Conservation (phyloP, 1,140 invertebrate genomes). For the Meloidogyne exigua region DNA sequence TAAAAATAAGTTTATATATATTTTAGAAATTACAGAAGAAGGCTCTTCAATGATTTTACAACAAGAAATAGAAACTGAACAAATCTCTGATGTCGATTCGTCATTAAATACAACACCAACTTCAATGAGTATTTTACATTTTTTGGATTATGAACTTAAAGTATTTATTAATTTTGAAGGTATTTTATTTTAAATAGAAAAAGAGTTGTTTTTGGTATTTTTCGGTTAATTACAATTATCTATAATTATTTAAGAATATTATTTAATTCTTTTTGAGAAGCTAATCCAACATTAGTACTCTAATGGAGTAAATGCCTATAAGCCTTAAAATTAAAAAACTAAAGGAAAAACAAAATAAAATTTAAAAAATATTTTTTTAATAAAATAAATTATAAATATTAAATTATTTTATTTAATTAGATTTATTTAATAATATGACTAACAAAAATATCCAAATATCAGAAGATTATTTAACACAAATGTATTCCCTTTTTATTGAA, state of each 20-base stretch:
- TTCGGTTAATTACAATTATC: no score
- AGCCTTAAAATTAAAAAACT: no score
- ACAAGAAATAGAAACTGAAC: neutral
- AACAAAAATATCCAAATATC: neutral
- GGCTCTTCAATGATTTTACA: neutral
- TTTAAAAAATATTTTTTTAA: no score
- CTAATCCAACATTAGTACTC: no score
- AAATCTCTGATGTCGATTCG: neutral
- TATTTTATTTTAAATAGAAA: no score
- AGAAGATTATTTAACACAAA: neutral
- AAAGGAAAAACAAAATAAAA: no score
- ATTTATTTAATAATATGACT: conserved; percentile 2
- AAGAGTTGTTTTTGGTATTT: no score
- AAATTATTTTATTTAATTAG: neutral
- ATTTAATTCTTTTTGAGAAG: no score
- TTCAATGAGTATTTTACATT: neutral
- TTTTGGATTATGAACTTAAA: neutral
- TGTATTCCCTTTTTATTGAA: neutral
- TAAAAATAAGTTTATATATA: no score
- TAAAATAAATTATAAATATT: no score
- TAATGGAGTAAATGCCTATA: no score
- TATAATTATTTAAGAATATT: no score
- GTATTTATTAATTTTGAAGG: conserved; percentile 5
- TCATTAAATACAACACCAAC: neutral
- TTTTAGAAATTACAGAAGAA: neutral